Base-by-base conservation (phyloP, 37 sponge, comb jelly and placozoan genomes). In the Beroe forskalii region DNA sequence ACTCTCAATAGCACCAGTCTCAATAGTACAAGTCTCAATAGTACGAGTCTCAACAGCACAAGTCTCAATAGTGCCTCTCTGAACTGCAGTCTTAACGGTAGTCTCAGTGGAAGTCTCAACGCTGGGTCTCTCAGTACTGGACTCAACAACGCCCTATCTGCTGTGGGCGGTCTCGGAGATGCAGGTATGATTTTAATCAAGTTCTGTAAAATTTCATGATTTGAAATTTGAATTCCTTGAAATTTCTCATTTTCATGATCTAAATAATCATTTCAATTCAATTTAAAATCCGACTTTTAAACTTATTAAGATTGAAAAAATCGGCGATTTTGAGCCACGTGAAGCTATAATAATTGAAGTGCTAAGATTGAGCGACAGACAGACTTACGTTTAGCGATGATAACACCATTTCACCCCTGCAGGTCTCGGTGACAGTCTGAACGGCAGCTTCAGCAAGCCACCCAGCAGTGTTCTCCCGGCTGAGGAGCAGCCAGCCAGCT, bases 31-130 rank as follows among this genome's bases (percentile, higher is more conserved):
- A 48, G 55, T 48, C 55, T 48, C 12, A 48, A 48, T 48, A 48
- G 55, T 48, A 48, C 55, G 12, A 17, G 12, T 48, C 55, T 48
- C 12, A 48, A 48, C 12, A 48, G 55, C 55, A 48, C 55, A 48
- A 17, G 12, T 48, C 55, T 48, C 12, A 48, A 48, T 48, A 48
- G 55, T 12, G 12, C 12, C 55, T 48, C 55, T 48, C 55, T 48
- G 12, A 48, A 48, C 55, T 48, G 55, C 12, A 48, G 55, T 48
- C 55, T 48, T 12, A 48, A 48, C 12, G 55, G 55, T 6, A 48
- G 55, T 48, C 32, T 69, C 37, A 69, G 32, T 33, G 72, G 72
- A 32, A 69, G 72, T 69, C 32, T 69, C 37, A 69, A 69, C 72
- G 38, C 33, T 28, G 72, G 55, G 12, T 48, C 55, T 12, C 55